Evolutionary conservation across 2,888 invertebrate genomes (phyloP).

Genomic region (Syritta pipiens): DNA sequence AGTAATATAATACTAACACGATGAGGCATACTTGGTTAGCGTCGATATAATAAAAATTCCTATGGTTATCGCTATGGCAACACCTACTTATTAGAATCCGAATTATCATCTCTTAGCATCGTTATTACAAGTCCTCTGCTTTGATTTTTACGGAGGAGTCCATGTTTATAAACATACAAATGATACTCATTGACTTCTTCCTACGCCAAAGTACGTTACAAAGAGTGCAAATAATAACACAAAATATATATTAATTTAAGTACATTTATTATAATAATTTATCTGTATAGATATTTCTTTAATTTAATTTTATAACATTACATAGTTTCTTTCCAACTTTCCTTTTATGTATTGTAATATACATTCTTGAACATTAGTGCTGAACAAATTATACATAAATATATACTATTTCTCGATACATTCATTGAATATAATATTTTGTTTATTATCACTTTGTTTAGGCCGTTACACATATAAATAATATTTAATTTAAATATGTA

Average conservation of each 20-base stretch:
- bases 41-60: too few relatives aligned
- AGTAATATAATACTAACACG: too few relatives aligned
- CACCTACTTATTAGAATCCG: too few relatives aligned
- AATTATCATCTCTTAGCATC: too few relatives aligned
- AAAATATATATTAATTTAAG: constrained; percentile 38
- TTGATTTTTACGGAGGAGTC: too few relatives aligned
- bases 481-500: constrained; percentile 10
- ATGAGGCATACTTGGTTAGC: too few relatives aligned
- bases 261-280: constrained; percentile 54
- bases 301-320: constrained; percentile 40
- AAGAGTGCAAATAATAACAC: background rate
- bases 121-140: too few relatives aligned
- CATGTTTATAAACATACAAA: too few relatives aligned
- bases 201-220: too few relatives aligned
- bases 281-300: constrained; percentile 36
- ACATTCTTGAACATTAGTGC: constrained; percentile 33
- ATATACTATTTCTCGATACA: constrained; percentile 30
- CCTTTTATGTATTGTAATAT: constrained; percentile 19
- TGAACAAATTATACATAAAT: constrained; percentile 52
- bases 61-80: too few relatives aligned
- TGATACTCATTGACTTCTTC: too few relatives aligned
- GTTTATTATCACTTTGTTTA: constrained; percentile 38
- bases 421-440: constrained; percentile 33
- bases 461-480: constrained; percentile 18
- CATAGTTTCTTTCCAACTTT: constrained; percentile 1